Base-by-base conservation (phyloP, 1,140 invertebrate genomes). In the Aphaenogaster rudis region DNA sequence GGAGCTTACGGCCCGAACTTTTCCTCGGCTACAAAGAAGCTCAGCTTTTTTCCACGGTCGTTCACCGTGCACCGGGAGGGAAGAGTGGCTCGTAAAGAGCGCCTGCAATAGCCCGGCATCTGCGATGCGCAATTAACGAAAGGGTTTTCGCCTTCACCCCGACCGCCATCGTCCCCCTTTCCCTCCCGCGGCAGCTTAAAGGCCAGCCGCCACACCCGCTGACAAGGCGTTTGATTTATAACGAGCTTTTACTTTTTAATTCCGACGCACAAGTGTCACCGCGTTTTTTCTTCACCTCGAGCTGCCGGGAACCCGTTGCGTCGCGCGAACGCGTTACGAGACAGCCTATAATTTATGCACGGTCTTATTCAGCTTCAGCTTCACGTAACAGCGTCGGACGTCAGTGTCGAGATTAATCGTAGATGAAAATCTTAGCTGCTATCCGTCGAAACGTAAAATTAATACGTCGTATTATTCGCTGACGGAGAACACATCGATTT, bases 101-200 rank as follows among this genome's bases (percentile, higher is more conserved):
- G 91, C 85, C 88, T 90, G 92, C 91, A 94, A 94, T 93, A 92
- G 90, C 91, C 69, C 92, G 86, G 92, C 94, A 94, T 95, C 94
- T 94, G 94, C 91, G 93, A 94, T 94, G 91, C 87, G 93, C 94
- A 95, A 95, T 95, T 95, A 95, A 95, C 94, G 92, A 94, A 95
- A 94, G 94, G 94, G 94, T 95, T 95, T 93, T 94, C 89, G 90
- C 88, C 92, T 92, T 81, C 89, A 72, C 82, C 80, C 87, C 88
- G 78, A 82, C 88, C 80, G 59, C 57, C 63, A 33, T 50, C 74
- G 33, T n/a, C 3, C 17, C 11, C 84, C 61, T 71, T 39, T 66
- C 45, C 81, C 48, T 3, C 36, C 45, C 63, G 39, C 78, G 81
- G 69, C 50, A 76, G 48, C 66, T 86, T 88, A 90, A 88, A 85